Evolutionary conservation across 2,113 vertebrate genomes (phyloP).

Genomic region (Clarias macrocephalus): DNA sequence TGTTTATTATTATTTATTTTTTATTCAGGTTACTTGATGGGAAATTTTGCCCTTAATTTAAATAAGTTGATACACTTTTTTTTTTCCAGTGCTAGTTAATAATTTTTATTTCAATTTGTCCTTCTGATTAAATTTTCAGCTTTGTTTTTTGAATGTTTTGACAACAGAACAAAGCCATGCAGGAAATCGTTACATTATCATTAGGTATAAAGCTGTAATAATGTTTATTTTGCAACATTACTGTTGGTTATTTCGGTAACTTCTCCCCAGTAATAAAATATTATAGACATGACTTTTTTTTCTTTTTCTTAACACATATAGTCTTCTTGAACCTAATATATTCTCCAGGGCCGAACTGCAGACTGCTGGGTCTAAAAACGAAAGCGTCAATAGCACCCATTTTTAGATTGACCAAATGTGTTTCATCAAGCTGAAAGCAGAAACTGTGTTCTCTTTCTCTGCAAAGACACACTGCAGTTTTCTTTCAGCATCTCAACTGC

Average conservation of each 20-base stretch:
- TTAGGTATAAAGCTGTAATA: not conserved
- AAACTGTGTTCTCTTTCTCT: conserved; percentile 1
- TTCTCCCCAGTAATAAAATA: too few species aligned
- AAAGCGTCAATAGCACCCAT: not conserved
- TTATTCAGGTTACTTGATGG: too few species aligned
- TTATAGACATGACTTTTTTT: not conserved
- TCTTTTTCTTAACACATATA: not conserved
- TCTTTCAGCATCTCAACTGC: not conserved
- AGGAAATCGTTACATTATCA: not conserved
- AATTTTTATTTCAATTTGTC: not conserved
- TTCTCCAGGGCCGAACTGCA: not conserved
- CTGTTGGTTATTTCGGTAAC: not conserved
- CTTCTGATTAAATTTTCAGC: not conserved
- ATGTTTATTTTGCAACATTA: not conserved
- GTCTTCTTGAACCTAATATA: not conserved
- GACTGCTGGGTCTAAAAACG: not conserved
- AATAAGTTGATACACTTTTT: too few species aligned
- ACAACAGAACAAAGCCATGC: not conserved
- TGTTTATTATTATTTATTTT: too few species aligned
- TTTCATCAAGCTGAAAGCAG: conserved; percentile 7
- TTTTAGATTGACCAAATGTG: not conserved
- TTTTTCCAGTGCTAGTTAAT: too few species aligned
- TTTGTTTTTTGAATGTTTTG: not conserved
- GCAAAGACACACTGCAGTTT: not conserved
- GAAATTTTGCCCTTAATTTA: too few species aligned